These are phyloP conservation scores for Psephotus haematonotus DNA, from an alignment of 2,113 vertebrate species.

Conservation along the genomic window DNA sequence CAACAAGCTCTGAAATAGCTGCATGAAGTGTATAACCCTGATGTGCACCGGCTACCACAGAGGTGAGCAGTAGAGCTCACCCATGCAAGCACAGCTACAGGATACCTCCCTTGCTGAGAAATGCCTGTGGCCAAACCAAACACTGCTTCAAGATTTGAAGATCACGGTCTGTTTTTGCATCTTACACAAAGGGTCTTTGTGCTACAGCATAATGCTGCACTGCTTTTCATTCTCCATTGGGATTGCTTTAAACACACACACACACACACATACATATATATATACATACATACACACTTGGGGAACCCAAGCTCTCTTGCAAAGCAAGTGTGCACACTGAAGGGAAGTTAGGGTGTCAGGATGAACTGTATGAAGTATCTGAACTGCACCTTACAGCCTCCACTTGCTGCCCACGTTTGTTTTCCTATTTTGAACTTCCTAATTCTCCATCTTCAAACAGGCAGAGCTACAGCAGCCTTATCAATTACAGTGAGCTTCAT, in stretches of 20 bases:
- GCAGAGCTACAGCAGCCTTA: not conserved
- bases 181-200: not conserved
- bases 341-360: not conserved
- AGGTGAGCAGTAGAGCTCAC: not conserved
- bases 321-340: not conserved
- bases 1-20: not conserved
- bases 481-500: not conserved
- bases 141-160: not conserved
- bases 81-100: not conserved
- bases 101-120: not conserved
- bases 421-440: not conserved
- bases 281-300: too few species aligned
- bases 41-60: fast-evolving
- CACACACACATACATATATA: fast-evolving
- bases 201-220: not conserved
- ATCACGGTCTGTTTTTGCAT: not conserved
- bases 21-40: fast-evolving
- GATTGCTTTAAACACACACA: not conserved
- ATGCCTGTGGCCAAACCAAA: not conserved
- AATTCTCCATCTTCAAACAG: not conserved
- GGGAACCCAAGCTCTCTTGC: not conserved
- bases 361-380: not conserved
- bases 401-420: not conserved
- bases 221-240: not conserved
- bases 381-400: not conserved